Percentiles rank a stretch among this genome's conserved stretches.
Evolutionary conservation across 23 tunicate species (phyloP).

Genomic region (Styela clava): DNA sequence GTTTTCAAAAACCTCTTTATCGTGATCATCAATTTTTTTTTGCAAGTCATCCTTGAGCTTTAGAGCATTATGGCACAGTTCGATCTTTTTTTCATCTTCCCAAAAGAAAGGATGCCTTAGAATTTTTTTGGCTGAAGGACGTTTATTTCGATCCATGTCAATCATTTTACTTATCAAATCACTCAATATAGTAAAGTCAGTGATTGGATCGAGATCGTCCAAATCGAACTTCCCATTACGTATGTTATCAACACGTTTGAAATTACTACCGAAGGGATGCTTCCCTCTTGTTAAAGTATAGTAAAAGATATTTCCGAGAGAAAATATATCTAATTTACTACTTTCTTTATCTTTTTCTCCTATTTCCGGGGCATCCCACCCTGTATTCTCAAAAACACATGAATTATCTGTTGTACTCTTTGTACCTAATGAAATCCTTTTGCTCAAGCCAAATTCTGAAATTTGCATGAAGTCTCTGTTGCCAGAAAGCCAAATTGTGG

Average conservation of each 20-base stretch:
- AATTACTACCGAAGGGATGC: not conserved
- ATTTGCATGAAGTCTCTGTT: not conserved
- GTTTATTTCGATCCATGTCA: not conserved
- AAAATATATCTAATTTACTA: not conserved
- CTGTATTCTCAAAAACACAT: too few relatives aligned
- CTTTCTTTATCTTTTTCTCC: not conserved
- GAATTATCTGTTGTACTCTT: not conserved
- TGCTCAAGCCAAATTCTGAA: not conserved
- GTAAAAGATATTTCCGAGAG: not conserved
- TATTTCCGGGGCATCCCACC: not conserved
- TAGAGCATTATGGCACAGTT: not conserved
- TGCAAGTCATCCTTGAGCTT: too few relatives aligned
- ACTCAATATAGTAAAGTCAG: not conserved
- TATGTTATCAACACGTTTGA: not conserved
- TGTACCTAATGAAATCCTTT: not conserved
- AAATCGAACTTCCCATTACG: not conserved
- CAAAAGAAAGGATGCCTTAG: not conserved
- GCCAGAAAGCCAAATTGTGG: not conserved
- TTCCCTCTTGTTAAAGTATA: not conserved
- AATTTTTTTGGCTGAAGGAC: not conserved
- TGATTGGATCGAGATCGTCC: not conserved
- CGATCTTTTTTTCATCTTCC: not conserved
- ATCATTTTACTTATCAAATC: not conserved
- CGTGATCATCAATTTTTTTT: too few relatives aligned
- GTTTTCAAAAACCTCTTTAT: not conserved